Base-by-base conservation (phyloP, 1,140 invertebrate genomes). In the Paracyclopina nana region DNA sequence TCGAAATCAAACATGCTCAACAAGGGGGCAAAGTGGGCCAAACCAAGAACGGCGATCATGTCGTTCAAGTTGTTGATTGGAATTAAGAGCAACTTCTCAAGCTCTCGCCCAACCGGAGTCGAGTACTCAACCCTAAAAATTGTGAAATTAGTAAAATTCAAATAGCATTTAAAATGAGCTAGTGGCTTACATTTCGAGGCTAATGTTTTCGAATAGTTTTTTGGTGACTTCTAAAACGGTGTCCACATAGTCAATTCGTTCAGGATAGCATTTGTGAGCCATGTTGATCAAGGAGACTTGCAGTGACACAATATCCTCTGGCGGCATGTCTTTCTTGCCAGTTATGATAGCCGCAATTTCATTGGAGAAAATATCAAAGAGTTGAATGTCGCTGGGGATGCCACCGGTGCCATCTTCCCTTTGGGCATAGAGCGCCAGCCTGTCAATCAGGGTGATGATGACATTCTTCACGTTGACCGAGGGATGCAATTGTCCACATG, bases 321-420 rank as follows among this genome's bases (percentile, higher is more conserved):
- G 62, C 5, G 72, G 65, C 65, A 74, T 72, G 16, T 52, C 50
- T 14, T 20, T 2, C 20, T 41, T 14, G n/a, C 31, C 82, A 72
- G 88, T 81, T 54, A 94, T 90, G 57, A 96, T 91, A 54, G 82
- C 79, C 3, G 88, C 82, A 27, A 97, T 83, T 71, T 97, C 90
- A 59, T 91, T 79, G n/a, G 87, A 94, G 62, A 99, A 97, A 28
- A 97, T 90, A 61, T 97, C 90, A 70, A 98, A 98, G 0, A 99
- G 68, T 60, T 91, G 79, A 11, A 94, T 82, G 59, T 94, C 82
- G 53, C 77, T 70, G 8, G 85, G 80, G 57, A 86, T 82, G 24
- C 80, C 80, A 44, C 74, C 70, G 12, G 71, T 66, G 54, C 75
- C 72, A 43, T 74, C 73, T 54, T 38, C 14, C 53, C 77, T 65